Base-by-base conservation (phyloP, 2,888 invertebrate species). In the Drosophila pseudotalamancana region DNA sequence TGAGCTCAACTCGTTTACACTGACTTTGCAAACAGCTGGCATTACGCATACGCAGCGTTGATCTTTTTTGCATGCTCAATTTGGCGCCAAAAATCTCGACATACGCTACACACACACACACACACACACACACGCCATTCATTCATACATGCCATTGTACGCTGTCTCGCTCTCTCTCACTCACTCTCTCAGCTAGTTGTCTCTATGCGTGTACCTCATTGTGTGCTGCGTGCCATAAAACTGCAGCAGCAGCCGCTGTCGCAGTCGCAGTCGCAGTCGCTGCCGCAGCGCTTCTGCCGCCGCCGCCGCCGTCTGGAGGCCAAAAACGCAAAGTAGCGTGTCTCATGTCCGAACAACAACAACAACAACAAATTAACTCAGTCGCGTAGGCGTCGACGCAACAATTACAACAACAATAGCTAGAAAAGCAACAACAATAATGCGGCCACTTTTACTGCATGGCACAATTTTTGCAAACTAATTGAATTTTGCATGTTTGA, bases 321-420 rank as follows among this genome's bases (percentile, higher is more conserved):
- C 66, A 61, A 75, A 80, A 84, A 84, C 83, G 87, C 76, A 81
- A 83, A 81, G 73, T 83, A 49, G 83, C 83, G 83, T 84, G 87
- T 79, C 79, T 79, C 65, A 68, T 76, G 78, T 81, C 87, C 78
- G 67, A 83, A 72, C n/a, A n/a, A 79, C 71, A 60, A 57, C n/a
- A 68, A 51, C 19, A 57, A 43, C 19, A 34, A 49, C 40, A 37
- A 56, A 45, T 32, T 60, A 57, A 46, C 40, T 37, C 34, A 64
- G 37, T 57, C 55, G 66, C 63, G 66, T 78, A 77, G 77, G 81
- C 87, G 80, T 68, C 65, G 60, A 77, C 71, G 69, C 87, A 83
- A 75, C 84, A 75, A 73, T 85, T 67, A 76, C 74, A 81, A 68
- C 65, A 82, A 49, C 29, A 69, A 32, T 34, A 34, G 27, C 37